Base-by-base conservation (phyloP, 2,888 invertebrate species). In the Perdita meconis region DNA sequence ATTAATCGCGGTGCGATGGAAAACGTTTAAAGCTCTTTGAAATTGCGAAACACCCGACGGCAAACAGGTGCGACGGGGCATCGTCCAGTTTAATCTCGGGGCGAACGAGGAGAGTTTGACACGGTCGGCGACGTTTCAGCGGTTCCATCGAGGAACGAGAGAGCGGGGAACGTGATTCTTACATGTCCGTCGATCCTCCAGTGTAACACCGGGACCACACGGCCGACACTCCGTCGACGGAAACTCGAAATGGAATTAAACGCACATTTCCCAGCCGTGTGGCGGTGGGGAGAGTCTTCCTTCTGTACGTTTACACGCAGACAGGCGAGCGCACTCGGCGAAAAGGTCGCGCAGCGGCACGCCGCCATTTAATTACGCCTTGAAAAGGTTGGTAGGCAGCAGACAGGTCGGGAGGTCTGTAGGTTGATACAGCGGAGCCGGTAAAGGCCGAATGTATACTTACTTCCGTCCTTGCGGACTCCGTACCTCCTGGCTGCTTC, bases 311-410 rank as follows among this genome's bases (percentile, higher is more conserved):
- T 78, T 78, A 67, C 76, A 77, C 76, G 61, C 71, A 77, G 76
- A 77, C 74, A 65, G 36, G 19, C 30, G 44, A 51, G 56, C 56
- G 53, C 61, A 53, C 60, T 67, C 55, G 47, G 79, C 70, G 65
- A 80, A 80, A 80, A 73, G 78, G 76, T 76, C 75, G 67, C 64
- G 65, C 60, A 61, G 73, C 69, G 65, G 61, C 61, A 72, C 77
- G 78, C 80, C 77, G 83, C 86, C 87, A 88, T 88, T 88, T 88
- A 87, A 88, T 87, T 88, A 85, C 82, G 85, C 84, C 87, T 87
- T 86, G 83, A 87, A 88, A 87, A 85, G 85, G 84, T 87, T 87
- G 82, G 82, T 78, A 67, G 80, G 63, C 71, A 78, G 76, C 47
- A 55, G 76, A 76, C 76, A 76, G 78, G 83, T 80, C 81, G 78